phyloP scores from a whole-genome alignment of 2,888 invertebrate species.

The Limnephilus auricula region DNA sequence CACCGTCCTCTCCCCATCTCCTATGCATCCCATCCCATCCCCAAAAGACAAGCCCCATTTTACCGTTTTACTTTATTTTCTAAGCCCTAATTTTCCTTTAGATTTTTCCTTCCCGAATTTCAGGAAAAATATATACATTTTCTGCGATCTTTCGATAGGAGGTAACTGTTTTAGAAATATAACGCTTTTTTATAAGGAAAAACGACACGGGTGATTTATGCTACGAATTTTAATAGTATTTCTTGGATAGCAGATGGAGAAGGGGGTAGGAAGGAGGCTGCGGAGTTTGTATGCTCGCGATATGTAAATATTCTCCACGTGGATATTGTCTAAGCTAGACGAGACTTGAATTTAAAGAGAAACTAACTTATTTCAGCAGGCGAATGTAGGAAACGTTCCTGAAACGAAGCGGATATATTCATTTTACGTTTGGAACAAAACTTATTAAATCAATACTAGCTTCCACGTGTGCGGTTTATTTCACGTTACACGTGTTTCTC shows the following conservation, averaged over 20 bases:
- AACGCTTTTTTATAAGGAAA: conserved; percentile 9
- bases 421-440: not conserved
- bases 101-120: too few relatives aligned
- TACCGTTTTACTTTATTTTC: not conserved
- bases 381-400: not conserved
- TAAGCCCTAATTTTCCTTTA: not conserved
- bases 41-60: not conserved
- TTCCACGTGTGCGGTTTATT: too few relatives aligned
- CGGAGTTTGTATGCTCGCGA: conserved; percentile 13
- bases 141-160: not conserved
- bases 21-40: too few relatives aligned
- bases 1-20: too few relatives aligned
- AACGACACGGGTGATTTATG: conserved; percentile 38
- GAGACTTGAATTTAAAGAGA: conserved; percentile 22
- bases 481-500: too few relatives aligned
- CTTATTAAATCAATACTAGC: not conserved
- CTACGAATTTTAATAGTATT: conserved; percentile 44
- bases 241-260: not conserved
- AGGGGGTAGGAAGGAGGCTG: not conserved
- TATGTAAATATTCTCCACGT: conserved; percentile 15
- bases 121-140: not conserved
- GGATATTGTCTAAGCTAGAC: conserved; percentile 24
- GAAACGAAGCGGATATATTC: not conserved
- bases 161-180: conserved; percentile 13
- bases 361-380: not conserved